phyloP scores from a whole-genome alignment of 2,888 invertebrate species.

The Epistrophe eligans region DNA sequence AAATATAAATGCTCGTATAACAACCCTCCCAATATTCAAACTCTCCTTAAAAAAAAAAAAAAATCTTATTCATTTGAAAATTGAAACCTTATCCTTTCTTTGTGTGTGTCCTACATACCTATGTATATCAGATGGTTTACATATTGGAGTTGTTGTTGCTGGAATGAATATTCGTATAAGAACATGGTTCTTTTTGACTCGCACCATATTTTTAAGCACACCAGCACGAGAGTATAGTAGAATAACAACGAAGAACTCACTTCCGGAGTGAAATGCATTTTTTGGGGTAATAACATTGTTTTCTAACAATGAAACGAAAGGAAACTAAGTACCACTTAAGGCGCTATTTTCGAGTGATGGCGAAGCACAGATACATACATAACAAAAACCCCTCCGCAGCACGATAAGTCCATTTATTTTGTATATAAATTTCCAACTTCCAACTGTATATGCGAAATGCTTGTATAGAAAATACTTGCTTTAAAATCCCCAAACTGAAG shows the following conservation, averaged over 20 bases:
- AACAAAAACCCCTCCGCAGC: conserved; percentile 35
- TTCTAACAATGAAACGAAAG: conserved; percentile 70
- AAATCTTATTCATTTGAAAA: conserved; percentile 28
- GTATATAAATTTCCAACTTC: conserved; percentile 3
- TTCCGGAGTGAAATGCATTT: conserved; percentile 70
- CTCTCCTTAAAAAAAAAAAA: conserved; percentile 9
- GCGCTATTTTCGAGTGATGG: conserved; percentile 48
- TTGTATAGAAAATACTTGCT: background rate
- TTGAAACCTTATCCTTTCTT: conserved; percentile 21
- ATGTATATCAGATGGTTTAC: background rate
- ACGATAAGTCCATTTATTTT: conserved; percentile 65
- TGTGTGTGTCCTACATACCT: background rate
- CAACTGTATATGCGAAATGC: background rate
- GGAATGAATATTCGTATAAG: background rate
- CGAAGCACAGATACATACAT: conserved; percentile 7
- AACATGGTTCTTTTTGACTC: conserved; percentile 11
- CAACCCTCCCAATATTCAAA: background rate
- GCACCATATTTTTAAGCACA: conserved; percentile 12
- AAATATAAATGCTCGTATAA: background rate
- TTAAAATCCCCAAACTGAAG: conserved; percentile 14
- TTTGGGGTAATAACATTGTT: conserved; percentile 71
- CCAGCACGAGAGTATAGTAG: background rate
- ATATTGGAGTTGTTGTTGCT: background rate
- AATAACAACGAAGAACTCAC: conserved; percentile 48
- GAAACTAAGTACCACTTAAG: conserved; percentile 71